Conservation (phyloP, 2,797 vertebrate genomes). For the Nothura maculosa region DNA sequence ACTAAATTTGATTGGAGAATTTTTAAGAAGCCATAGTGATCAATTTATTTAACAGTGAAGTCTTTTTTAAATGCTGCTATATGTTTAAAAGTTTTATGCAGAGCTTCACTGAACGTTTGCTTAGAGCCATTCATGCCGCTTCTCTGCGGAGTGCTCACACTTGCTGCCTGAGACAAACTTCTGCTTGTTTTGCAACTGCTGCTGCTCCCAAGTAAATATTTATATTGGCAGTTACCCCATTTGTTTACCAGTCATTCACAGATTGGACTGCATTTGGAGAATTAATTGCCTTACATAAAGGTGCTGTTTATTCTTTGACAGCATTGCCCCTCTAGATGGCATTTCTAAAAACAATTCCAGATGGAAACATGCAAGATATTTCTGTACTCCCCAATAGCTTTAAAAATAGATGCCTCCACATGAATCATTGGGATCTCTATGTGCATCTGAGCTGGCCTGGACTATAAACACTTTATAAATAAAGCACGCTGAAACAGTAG, state of each 20-base stretch:
- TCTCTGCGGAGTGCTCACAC: background rate
- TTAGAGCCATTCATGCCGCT: slow-evolving; percentile 55
- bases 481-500: background rate
- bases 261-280: slow-evolving; percentile 61
- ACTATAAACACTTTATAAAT: slow-evolving; percentile 5
- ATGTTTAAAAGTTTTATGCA: background rate
- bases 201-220: slow-evolving; percentile 83
- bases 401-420: slow-evolving; percentile 58
- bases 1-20: background rate
- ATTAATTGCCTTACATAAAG: slow-evolving; percentile 70
- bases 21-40: background rate
- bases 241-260: slow-evolving; percentile 81
- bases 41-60: background rate
- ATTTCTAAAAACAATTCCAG: slow-evolving; percentile 66
- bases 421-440: background rate
- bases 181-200: slow-evolving; percentile 65
- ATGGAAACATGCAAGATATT: slow-evolving; percentile 62
- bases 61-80: background rate
- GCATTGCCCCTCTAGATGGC: slow-evolving; percentile 38
- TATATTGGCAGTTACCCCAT: slow-evolving; percentile 78
- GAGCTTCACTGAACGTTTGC: slow-evolving; percentile 9
- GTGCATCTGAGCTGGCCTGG: background rate
- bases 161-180: slow-evolving; percentile 66
- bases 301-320: slow-evolving; percentile 72
- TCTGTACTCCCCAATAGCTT: slow-evolving; percentile 30